Conservation (phyloP, 1,140 invertebrate species). For the Trialeurodes vaporariorum region DNA sequence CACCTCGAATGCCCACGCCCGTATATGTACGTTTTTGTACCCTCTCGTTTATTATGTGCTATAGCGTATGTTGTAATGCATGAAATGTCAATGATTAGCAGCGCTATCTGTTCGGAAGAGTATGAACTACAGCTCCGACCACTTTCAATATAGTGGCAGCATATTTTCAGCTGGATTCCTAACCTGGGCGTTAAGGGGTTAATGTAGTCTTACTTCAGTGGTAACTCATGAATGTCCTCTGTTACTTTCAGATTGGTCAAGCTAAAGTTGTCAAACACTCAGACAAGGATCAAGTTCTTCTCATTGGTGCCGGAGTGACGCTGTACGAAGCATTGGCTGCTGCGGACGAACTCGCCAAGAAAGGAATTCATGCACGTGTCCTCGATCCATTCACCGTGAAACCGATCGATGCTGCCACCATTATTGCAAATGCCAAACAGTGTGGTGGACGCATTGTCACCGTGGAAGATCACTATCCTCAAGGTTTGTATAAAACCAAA, state of each 20-base stretch:
- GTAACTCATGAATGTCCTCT: too few species aligned
- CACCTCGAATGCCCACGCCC: too few species aligned
- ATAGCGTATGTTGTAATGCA: too few species aligned
- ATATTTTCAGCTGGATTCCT: too few species aligned
- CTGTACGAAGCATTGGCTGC: constrained; percentile 82
- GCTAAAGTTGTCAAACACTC: constrained; percentile 67
- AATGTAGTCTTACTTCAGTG: too few species aligned
- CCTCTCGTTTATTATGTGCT: too few species aligned
- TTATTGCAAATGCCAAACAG: constrained; percentile 66
- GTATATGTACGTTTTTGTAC: too few species aligned
- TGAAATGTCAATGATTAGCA: too few species aligned
- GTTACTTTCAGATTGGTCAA: constrained; percentile 55
- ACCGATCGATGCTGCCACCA: constrained; percentile 71
- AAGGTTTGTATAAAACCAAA: constrained; percentile 44
- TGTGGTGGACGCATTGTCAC: constrained; percentile 75
- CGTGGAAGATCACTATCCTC: constrained; percentile 94
- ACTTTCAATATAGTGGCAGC: too few species aligned
- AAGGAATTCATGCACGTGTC: constrained; percentile 60
- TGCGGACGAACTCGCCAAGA: constrained; percentile 56
- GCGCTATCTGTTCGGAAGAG: too few species aligned
- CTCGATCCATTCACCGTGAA: constrained; percentile 94
- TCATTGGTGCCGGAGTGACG: constrained; percentile 89
- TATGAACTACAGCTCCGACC: too few species aligned
- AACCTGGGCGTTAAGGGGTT: too few species aligned
- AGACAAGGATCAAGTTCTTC: constrained; percentile 60